Base-by-base conservation (phyloP, 2,113 vertebrate genomes). In the Butorides virescens region DNA sequence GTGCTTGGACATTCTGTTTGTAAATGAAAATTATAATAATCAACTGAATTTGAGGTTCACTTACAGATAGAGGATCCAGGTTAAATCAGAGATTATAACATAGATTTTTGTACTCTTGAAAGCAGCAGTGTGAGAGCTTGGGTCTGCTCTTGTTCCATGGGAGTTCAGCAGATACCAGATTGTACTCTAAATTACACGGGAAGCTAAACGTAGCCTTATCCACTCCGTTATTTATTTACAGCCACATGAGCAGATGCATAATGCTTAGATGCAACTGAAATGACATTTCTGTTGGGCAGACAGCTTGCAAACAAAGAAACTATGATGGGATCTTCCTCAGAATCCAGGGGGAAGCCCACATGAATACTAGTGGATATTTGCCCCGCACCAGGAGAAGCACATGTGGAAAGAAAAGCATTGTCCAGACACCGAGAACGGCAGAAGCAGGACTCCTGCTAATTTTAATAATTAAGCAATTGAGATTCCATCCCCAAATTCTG, bases 271-370 rank as follows among this genome's bases (percentile, higher is more conserved):
- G 86, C 70, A 85, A 94, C 77, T 66, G 84, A 88, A 96, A 91
- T 93, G 53, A 88, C 84, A 91, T 95, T 95, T 96, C 80, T 96
- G 77, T 85, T 93, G 84, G 80, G 80, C 86, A 85, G 91, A 82
- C 62, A 84, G 53, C 80, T 95, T 94, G 89, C 84, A 92, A 87
- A 91, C 70, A 95, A 92, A 93, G 83, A 91, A 79, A 84, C 29
- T 93, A 59, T 25, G 66, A 85, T 2, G 59, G 49, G 50, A 89
- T 85, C 77, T 72, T 93, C 73, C 74, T 76, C 73, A 91, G 44
- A 85, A 91, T 73, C n/a, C 74, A 91, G 53, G 10, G 42, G 79
- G 18, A 82, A 62, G 23, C n/a, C 58, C 18, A 17, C 9, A 27
- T 12, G 71, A 76, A 52, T 58, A 36, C 13, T 29, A 58, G 70